Base-by-base conservation (phyloP, 1,140 invertebrate species). In the Bacillus rossius region DNA sequence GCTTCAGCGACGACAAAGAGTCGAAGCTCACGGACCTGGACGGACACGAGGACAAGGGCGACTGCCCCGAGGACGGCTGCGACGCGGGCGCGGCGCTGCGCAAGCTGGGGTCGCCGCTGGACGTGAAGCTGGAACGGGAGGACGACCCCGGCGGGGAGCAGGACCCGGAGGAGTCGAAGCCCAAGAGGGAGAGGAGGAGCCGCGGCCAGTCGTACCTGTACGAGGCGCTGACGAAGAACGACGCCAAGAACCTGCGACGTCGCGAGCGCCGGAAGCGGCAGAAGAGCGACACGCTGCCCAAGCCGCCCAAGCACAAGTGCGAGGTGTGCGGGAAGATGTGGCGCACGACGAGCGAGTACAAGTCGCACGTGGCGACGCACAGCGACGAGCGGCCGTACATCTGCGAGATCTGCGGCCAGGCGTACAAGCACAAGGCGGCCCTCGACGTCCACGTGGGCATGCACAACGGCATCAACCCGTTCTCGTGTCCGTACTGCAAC, bases 401-500 rank as follows among this genome's bases (percentile, higher is more conserved):
- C 61, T 82, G 80, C 64, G 79, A 82, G 67, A 75, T 82, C 63
- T 87, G 85, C 71, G 84, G 84, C 8, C 80, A 81, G 47, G 79
- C 77, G 41, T 84, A 84, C 69, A 84, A 83, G 64, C 81, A 84
- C 64, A 84, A 83, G 66, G 73, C 77, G 37, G 81, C 82, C 10
- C 78, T 84, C 58, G 78, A 84, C 61, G 78, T 85, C 61, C 84
- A 87, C 62, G 74, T 86, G 43, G 82, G 78, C 8, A 78, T 86
- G 72, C 84, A 87, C 64, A 81, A 81, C 66, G 83, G 83, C 60
- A 84, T 87, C 40, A 83, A 83, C 69, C 81, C 82, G 41, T 90
- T 86, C 75, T 79, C 82, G 52, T 91, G 89, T 71, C 77, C 78
- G 53, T 81, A 84, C 67, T 92, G 89, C 69, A 82, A 83, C n/a